Evolutionary conservation across 2,888 invertebrate genomes (phyloP).

Genomic region (Xylota segnis): DNA sequence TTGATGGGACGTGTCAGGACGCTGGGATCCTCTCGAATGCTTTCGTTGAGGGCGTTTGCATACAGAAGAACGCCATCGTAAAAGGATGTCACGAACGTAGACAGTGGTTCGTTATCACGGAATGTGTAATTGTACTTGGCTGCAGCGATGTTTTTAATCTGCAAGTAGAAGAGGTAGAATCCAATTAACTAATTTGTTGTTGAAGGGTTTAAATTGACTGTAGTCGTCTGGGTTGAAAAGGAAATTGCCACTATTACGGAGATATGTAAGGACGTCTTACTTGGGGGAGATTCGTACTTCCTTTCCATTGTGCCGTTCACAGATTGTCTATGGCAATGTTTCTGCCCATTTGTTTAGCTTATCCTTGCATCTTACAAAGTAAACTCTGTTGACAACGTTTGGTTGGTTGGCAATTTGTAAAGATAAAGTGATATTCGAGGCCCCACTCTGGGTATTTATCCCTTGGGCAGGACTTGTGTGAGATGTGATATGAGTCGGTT

Average conservation of each 20-base stretch:
- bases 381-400: too few species aligned
- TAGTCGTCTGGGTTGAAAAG: background rate
- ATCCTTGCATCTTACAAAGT: too few species aligned
- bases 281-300: background rate
- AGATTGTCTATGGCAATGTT: background rate
- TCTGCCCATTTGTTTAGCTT: background rate
- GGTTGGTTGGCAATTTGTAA: too few species aligned
- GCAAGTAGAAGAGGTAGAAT: conserved; percentile 57
- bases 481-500: too few species aligned
- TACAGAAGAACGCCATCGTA: conserved; percentile 98
- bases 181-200: conserved; percentile 29
- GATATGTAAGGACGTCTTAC: background rate
- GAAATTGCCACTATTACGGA: background rate
- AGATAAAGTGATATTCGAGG: too few species aligned
- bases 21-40: conserved; percentile 86
- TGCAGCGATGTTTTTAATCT: conserved; percentile 89
- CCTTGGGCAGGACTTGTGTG: too few species aligned
- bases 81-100: conserved; percentile 97
- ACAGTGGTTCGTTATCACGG: conserved; percentile 91
- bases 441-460: too few species aligned
- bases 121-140: conserved; percentile 90
- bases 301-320: background rate
- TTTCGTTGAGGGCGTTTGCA: conserved; percentile 95
- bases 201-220: background rate
- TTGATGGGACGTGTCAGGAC: conserved; percentile 87